Evolutionary conservation across 1,140 invertebrate species (phyloP).

Genomic region (Lethrus apterus): DNA sequence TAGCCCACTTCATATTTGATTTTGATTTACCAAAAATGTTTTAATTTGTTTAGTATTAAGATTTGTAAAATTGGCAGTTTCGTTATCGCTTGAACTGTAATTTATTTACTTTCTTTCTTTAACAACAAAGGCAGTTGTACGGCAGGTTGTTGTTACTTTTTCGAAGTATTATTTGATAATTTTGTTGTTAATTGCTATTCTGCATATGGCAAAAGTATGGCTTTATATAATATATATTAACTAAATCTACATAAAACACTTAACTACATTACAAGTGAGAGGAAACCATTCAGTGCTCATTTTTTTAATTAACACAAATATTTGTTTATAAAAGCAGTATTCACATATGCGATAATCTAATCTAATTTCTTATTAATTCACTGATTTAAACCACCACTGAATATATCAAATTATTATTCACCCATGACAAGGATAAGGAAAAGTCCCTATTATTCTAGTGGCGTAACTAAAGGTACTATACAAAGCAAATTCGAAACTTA

Average conservation of each 20-base stretch:
- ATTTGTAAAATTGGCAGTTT: slow-evolving; percentile 17
- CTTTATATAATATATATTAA: slow-evolving; percentile 8
- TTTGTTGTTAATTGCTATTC: slow-evolving; percentile 18
- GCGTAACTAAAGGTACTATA: no score
- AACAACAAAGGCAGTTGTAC: slow-evolving; percentile 11
- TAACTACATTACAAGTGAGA: slow-evolving; percentile 7
- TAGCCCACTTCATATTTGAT: slow-evolving; percentile 19
- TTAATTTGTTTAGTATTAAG: not conserved
- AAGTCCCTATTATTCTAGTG: no score
- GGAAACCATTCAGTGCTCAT: slow-evolving; percentile 13
- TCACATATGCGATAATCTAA: no score
- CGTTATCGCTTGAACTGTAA: slow-evolving; percentile 6
- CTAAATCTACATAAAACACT: slow-evolving; percentile 10
- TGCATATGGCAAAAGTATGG: slow-evolving; percentile 21
- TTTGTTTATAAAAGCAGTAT: no score
- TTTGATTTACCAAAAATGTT: slow-evolving; percentile 3
- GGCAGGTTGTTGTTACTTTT: slow-evolving; percentile 13
- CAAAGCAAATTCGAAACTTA: not conserved
- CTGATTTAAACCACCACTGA: no score
- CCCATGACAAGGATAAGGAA: no score
- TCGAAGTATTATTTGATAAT: slow-evolving; percentile 9
- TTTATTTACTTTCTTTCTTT: slow-evolving; percentile 3
- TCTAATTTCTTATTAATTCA: no score
- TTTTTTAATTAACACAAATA: slow-evolving; percentile 17
- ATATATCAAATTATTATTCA: no score